A percentile compares a stretch with the other conserved stretches of the same genome.
Evolutionary conservation across 2,888 invertebrate genomes (phyloP).

Genomic region (Timandra comae): DNA sequence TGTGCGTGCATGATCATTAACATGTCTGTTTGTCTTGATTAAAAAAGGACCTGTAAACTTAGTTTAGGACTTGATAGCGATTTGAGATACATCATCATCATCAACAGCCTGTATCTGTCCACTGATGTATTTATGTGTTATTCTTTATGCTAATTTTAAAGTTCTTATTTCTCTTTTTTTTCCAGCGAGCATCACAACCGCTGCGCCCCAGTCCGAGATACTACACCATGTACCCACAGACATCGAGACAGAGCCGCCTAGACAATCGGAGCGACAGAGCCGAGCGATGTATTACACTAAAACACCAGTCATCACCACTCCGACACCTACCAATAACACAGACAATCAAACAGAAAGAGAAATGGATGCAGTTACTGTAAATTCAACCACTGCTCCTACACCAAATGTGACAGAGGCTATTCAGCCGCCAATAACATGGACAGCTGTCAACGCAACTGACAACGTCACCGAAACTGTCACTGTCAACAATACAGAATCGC

Average conservation of each 20-base stretch:
- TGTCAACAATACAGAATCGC: slow-evolving; percentile 42
- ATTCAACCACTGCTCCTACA: slow-evolving; percentile 23
- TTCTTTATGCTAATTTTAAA: no score
- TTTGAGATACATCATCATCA: no score
- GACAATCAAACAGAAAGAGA: slow-evolving; percentile 10
- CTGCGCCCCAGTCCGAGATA: slow-evolving; percentile 59
- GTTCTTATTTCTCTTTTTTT: no score
- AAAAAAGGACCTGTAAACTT: no score
- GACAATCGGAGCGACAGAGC: slow-evolving; percentile 44
- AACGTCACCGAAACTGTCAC: slow-evolving; percentile 28
- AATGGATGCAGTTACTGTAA: slow-evolving; percentile 15
- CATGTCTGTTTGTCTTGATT: no score
- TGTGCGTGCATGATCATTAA: no score
- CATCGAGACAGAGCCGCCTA: slow-evolving; percentile 29
- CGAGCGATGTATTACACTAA: slow-evolving; percentile 65
- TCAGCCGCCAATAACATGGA: slow-evolving; percentile 48
- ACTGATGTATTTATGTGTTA: no score
- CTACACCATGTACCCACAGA: slow-evolving; percentile 44
- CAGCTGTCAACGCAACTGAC: slow-evolving; percentile 37
- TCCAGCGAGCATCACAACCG: slow-evolving; percentile 52
- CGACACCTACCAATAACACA: slow-evolving; percentile 20
- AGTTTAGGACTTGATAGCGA: no score
- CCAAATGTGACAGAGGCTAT: slow-evolving; percentile 32
- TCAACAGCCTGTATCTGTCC: no score
- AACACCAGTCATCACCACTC: slow-evolving; percentile 33